Evolutionary conservation across 2,797 vertebrate species (phyloP), one percentile per base, ranked within the genome.

Genomic region (Melanogrammus aeglefinus): DNA sequence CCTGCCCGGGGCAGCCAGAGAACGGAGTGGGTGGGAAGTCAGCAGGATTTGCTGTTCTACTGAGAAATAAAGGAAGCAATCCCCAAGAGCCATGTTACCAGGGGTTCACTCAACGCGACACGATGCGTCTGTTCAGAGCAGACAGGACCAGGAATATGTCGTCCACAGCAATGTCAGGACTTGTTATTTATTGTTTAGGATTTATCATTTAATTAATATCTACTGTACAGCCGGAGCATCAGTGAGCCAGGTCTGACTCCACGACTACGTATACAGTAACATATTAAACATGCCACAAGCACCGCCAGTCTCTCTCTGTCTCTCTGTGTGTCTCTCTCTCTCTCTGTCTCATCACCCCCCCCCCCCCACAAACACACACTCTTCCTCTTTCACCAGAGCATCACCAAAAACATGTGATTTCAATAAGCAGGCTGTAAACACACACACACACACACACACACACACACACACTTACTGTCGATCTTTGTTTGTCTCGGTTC

Each of bases 371-470:
- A n/a, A 66, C 57, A 31, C 29, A 31, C 29, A 24, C 57, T 24
- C 16, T 66, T 31, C 29, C 7, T 66, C 57, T 66, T 66, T 66
- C 57, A 66, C 57, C 57, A 66, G 57, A 66, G 57, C 57, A 66
- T 66, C 57, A 66, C 57, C 7, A 66, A 66, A 66, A 66, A 66
- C 57, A 66, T 66, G 57, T 66, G 57, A 66, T 66, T 21, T 66
- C 57, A 66, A 66, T 66, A 9, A 24, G 21, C 57, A 9, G 57
- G n/a, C 57, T 3, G 51, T n/a, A 57, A 21, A 57, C 51, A n/a
- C 51, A 51, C 44, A 16, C 44, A 51, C 44, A 51, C n/a, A n/a
- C n/a, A n/a, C n/a, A n/a, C n/a, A n/a, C n/a, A n/a, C n/a, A n/a
- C n/a, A n/a, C 44, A 51, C 57, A 66, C 57, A 24, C 57, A 24